Evolutionary conservation across 2,888 invertebrate species (phyloP).

Genomic region (Synergus japonicus): DNA sequence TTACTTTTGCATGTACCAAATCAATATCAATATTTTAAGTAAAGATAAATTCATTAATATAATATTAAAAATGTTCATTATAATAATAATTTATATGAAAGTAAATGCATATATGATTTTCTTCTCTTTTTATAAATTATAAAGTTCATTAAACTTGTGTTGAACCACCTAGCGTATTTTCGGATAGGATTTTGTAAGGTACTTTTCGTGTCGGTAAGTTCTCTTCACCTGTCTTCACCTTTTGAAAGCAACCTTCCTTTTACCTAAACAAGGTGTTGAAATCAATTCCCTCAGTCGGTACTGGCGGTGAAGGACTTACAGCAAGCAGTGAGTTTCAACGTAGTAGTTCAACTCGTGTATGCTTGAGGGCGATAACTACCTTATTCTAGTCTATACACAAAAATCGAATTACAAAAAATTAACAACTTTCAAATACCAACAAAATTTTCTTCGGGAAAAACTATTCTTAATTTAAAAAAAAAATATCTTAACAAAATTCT

Average conservation of each 20-base stretch:
- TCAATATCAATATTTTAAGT: not conserved
- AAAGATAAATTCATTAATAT: not conserved
- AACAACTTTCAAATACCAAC: not conserved
- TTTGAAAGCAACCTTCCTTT: not conserved
- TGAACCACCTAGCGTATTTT: not conserved
- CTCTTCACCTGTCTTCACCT: not conserved
- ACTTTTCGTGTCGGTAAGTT: constrained; percentile 8
- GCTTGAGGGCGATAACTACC: constrained; percentile 9
- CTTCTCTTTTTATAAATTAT: not conserved
- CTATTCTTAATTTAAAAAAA: not conserved
- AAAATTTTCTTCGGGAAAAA: not conserved
- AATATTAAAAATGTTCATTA: not conserved
- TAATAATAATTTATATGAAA: not conserved
- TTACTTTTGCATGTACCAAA: not conserved
- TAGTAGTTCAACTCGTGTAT: not conserved
- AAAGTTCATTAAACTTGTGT: not conserved
- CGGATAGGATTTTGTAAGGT: not conserved
- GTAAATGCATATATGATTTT: not conserved
- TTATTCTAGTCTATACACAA: not conserved
- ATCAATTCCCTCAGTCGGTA: constrained; percentile 29
- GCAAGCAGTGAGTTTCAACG: not conserved
- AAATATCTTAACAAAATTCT: not conserved
- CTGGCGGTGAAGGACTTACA: not conserved
- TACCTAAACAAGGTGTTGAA: constrained; percentile 26
- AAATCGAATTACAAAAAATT: not conserved